Conservation (phyloP, 2,888 invertebrate species). For the Patella depressa region DNA sequence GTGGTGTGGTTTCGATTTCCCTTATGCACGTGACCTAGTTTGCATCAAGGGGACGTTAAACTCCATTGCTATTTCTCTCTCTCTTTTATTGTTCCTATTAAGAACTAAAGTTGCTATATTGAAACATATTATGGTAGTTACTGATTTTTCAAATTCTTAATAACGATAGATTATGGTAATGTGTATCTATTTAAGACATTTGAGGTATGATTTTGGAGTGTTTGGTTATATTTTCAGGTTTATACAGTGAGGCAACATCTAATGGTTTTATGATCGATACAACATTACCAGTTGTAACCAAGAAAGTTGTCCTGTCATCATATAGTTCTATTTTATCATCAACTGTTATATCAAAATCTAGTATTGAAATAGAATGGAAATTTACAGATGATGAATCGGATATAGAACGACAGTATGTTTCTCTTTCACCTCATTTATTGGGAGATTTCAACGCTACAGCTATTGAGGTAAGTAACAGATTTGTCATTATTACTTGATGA, state of each 20-base stretch:
- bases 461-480: slow-evolving; percentile 13
- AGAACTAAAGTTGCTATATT: background rate
- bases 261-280: slow-evolving; percentile 44
- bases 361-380: slow-evolving; percentile 25
- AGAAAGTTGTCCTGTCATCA: slow-evolving; percentile 16
- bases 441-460: slow-evolving; percentile 23
- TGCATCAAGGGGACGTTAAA: too few species aligned
- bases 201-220: background rate
- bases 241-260: slow-evolving; percentile 35
- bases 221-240: slow-evolving; percentile 12
- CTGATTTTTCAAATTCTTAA: too few species aligned
- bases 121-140: background rate
- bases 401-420: slow-evolving; percentile 27
- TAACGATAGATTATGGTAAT: too few species aligned
- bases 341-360: slow-evolving; percentile 20
- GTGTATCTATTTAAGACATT: background rate
- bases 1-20: too few species aligned
- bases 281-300: slow-evolving; percentile 33
- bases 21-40: too few species aligned
- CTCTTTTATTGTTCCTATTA: too few species aligned
- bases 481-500: background rate
- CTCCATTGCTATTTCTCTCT: too few species aligned
- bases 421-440: slow-evolving; percentile 24
- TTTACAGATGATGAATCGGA: slow-evolving; percentile 26
- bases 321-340: slow-evolving; percentile 27